Conservation (phyloP, 2,888 invertebrate species). For the Drosophila hamatofila region DNA sequence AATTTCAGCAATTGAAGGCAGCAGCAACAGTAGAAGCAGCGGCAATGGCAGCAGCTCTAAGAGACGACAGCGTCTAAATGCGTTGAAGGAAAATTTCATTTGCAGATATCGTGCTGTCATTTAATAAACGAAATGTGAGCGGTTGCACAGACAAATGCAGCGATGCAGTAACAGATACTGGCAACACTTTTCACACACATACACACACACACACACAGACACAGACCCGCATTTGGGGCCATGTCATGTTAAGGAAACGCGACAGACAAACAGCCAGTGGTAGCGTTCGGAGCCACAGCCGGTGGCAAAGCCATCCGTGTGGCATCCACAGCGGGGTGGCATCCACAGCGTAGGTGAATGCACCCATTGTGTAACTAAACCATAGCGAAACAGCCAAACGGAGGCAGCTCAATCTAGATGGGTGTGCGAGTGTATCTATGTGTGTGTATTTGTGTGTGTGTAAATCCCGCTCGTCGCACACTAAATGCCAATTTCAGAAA, state of each 20-base stretch:
- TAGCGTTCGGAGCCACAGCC: slow-evolving; percentile 38
- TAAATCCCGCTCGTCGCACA: slow-evolving; percentile 78
- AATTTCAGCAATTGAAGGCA: slow-evolving; percentile 77
- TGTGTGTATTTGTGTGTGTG: slow-evolving; percentile 46
- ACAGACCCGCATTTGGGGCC: slow-evolving; percentile 9
- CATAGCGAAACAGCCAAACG: slow-evolving; percentile 67
- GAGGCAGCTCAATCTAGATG: slow-evolving; percentile 58
- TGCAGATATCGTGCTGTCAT: slow-evolving; percentile 85
- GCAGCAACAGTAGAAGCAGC: slow-evolving; percentile 21
- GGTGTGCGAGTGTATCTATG: slow-evolving; percentile 29
- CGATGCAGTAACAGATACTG: slow-evolving; percentile 81
- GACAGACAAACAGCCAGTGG: slow-evolving; percentile 48
- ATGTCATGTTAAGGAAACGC: slow-evolving; percentile 70
- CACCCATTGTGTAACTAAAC: slow-evolving; percentile 83
- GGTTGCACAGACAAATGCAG: slow-evolving; percentile 68
- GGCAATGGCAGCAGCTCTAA: slow-evolving; percentile 9
- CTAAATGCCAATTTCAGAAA: slow-evolving; percentile 81
- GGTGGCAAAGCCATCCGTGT: slow-evolving; percentile 52
- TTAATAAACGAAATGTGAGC: slow-evolving; percentile 83
- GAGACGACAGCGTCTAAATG: slow-evolving; percentile 69
- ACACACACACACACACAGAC: slow-evolving; percentile 22
- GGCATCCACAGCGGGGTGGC: slow-evolving; percentile 66
- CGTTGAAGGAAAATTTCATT: slow-evolving; percentile 83
- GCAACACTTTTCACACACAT: slow-evolving; percentile 75
- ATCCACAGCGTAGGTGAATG: slow-evolving; percentile 82